Conservation (phyloP, 2,113 vertebrate genomes). For the Ramphastos sulfuratus region DNA sequence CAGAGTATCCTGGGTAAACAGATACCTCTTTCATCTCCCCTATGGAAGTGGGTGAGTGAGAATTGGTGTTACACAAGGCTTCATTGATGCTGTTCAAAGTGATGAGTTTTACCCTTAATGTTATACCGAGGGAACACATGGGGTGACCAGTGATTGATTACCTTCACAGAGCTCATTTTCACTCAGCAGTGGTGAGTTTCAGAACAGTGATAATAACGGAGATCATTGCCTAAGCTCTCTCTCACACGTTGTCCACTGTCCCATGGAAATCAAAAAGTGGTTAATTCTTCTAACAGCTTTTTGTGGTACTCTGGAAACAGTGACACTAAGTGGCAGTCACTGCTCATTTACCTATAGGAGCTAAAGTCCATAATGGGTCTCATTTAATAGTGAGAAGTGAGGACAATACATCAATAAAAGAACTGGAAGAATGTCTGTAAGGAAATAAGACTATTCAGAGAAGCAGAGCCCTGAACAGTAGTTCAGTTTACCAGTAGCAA, state of each 20-base stretch:
- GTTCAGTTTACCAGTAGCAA: neutral
- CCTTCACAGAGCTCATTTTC: constrained; percentile 64
- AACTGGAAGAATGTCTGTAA: neutral
- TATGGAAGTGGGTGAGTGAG: constrained; percentile 31
- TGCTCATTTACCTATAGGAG: neutral
- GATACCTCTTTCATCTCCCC: constrained; percentile 39
- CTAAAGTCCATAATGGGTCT: neutral
- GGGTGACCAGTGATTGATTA: constrained; percentile 53
- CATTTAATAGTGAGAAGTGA: neutral
- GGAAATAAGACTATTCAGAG: neutral
- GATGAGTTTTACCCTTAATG: constrained; percentile 51
- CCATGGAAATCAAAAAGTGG: constrained; percentile 15
- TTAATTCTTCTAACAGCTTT: constrained; percentile 21
- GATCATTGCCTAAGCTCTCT: constrained; percentile 48
- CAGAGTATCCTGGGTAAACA: constrained; percentile 11
- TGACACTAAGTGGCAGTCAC: neutral
- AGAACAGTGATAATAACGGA: constrained; percentile 53
- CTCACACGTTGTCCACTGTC: constrained; percentile 14
- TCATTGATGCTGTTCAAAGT: constrained; percentile 35
- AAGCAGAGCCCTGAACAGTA: neutral
- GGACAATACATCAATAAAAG: neutral
- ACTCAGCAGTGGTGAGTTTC: constrained; percentile 49
- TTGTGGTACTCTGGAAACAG: neutral
- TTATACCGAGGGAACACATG: constrained; percentile 41
- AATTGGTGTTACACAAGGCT: constrained; percentile 50